phyloP scores from a whole-genome alignment of 1,140 invertebrate species.

The Bombus polaris region DNA sequence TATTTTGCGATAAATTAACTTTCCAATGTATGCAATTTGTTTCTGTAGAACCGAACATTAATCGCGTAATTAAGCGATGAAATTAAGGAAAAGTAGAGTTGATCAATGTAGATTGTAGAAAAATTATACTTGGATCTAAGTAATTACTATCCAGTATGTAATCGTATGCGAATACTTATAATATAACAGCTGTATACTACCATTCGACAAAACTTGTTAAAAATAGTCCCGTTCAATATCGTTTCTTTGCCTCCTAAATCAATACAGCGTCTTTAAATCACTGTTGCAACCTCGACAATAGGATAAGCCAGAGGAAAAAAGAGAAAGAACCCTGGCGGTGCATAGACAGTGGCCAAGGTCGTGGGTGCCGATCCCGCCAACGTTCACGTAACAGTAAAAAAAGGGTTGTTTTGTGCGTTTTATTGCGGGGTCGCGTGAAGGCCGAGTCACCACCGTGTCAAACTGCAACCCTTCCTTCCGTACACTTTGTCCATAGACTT shows the following conservation, averaged over 20 bases:
- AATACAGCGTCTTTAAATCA: not conserved
- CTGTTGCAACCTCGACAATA: not conserved
- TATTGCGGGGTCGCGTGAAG: conserved; percentile 41
- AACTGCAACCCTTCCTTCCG: conserved; percentile 75
- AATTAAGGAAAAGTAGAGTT: not conserved
- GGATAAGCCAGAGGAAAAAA: not conserved
- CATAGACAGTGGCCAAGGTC: conserved; percentile 36
- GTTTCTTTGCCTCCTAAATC: not conserved
- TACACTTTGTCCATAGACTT: conserved; percentile 24
- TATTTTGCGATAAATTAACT: not conserved
- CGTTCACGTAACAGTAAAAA: conserved; percentile 34
- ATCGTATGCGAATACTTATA: no score
- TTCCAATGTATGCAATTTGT: not conserved
- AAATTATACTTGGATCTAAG: no score
- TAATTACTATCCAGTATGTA: no score
- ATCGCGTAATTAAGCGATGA: not conserved
- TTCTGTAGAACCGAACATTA: not conserved
- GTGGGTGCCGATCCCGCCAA: not conserved
- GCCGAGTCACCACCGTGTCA: conserved; percentile 68
- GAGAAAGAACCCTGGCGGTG: not conserved
- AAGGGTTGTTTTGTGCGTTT: conserved; percentile 76
- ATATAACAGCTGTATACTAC: no score
- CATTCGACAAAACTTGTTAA: not conserved
- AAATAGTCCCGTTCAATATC: not conserved
- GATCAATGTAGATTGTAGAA: not conserved